Evolutionary conservation across 35 echinoderm and acorn worm species (phyloP), one percentile per base, ranked within the genome.

Genomic region (Amphiura filiformis): DNA sequence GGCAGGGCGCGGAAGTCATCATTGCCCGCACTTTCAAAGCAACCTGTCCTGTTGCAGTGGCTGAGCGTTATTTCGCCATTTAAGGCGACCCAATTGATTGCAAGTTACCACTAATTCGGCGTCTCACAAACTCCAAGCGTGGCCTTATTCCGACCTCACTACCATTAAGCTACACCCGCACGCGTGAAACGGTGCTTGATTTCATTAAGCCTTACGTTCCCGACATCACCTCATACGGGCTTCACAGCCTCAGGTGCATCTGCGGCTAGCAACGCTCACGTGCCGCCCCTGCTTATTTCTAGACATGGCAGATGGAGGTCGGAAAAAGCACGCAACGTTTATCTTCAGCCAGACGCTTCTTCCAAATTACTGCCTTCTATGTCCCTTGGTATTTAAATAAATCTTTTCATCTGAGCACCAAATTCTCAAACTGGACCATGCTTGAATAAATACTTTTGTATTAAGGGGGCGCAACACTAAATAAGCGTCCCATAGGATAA

Each of bases 1-100:
- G 76, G 0, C 70, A 87, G 31, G 85, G 85, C 22, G 22, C 13
- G 17, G 70, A 87, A 31, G 9, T 87, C 28, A 39, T 39, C 39
- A 87, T 87, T n/a, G 85, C 65, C 36, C 78, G 85, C 41, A 39
- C 85, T 39, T 77, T 77, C 15, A 78, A 87, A 37, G 35, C 32
- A 15, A 77, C 85, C 0, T 87, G 85, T 39, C 85, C 85, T 13
- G 75, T 87, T 42, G 31, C 31, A 1, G 39, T 87, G 11, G 70
- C 85, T 13, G 76, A 87, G 35, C 76, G 76, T 0, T 87, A 87
- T 41, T 78, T 87, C 37, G 26, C 20, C 0, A 57, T 57, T 36
- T 30, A 76, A 13, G 84, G 56, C 0, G 84, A 86, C 26, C 56
- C 52, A 0, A 0, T 18, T 0, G 31, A 76, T 76, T 80, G 15